phyloP scores from a whole-genome alignment of 2,797 vertebrate genomes.

The Ciconia nigra region DNA sequence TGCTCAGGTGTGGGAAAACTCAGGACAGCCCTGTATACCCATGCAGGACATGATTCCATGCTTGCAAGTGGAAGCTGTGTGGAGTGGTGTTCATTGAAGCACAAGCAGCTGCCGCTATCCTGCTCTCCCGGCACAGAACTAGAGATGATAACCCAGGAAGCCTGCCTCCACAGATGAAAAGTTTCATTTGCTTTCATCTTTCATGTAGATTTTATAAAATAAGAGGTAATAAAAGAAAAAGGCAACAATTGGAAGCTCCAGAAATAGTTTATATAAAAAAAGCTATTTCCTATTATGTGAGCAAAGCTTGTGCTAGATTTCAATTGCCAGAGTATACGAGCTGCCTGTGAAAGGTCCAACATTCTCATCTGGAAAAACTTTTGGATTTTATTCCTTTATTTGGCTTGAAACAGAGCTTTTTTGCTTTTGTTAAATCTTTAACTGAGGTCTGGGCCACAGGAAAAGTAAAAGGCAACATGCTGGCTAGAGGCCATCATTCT shows the following conservation, averaged over 20 bases:
- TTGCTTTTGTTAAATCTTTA: conserved; percentile 58
- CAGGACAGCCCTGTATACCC: neutral
- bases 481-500: conserved; percentile 58
- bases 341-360: conserved; percentile 19
- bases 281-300: neutral
- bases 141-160: neutral
- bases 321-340: conserved; percentile 5
- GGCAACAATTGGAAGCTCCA: neutral
- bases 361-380: conserved; percentile 40
- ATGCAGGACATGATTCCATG: neutral
- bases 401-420: conserved; percentile 50
- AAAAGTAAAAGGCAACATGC: conserved; percentile 50
- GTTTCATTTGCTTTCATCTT: neutral
- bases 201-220: conserved; percentile 23
- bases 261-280: neutral
- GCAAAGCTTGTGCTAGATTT: conserved; percentile 19
- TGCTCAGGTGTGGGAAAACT: neutral
- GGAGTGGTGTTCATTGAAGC: neutral
- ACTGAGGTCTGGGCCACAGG: conserved; percentile 36
- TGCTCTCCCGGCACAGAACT: neutral
- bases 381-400: conserved; percentile 56
- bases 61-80: neutral
- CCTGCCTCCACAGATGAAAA: neutral
- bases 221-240: neutral
- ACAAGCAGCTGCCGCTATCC: neutral